Conservation (phyloP, 2,888 invertebrate genomes). For the Aporophyla nigra region DNA sequence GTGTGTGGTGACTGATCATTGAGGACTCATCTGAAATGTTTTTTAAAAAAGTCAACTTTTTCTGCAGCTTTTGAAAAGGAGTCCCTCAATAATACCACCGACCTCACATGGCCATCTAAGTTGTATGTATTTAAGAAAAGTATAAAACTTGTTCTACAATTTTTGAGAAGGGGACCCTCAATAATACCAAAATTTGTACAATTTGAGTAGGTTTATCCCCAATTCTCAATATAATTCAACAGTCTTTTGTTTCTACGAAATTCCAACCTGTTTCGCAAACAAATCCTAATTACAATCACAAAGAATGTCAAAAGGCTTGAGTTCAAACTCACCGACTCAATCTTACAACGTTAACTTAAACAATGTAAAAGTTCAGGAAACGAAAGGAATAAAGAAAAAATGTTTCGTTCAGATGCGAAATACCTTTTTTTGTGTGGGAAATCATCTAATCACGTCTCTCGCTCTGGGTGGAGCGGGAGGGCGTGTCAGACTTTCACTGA, state of each 20-base stretch:
- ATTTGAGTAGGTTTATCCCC: not conserved
- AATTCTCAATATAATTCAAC: conserved; percentile 21
- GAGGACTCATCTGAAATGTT: too few relatives aligned
- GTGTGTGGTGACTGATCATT: too few relatives aligned
- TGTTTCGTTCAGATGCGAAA: not conserved
- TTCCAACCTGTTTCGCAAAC: conserved; percentile 32
- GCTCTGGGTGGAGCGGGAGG: too few relatives aligned
- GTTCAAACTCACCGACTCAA: conserved; percentile 46
- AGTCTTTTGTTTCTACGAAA: conserved; percentile 13
- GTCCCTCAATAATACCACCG: too few relatives aligned
- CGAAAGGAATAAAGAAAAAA: conserved; percentile 20
- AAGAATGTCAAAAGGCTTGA: conserved; percentile 52
- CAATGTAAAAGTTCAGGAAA: conserved; percentile 59
- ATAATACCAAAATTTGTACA: conserved; percentile 13
- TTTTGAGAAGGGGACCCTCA: not conserved
- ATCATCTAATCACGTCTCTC: too few relatives aligned
- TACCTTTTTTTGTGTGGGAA: not conserved
- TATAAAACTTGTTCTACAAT: not conserved
- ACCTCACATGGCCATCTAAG: too few relatives aligned
- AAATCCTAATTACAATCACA: conserved; percentile 54
- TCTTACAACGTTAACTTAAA: conserved; percentile 54
- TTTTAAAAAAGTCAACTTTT: too few relatives aligned
- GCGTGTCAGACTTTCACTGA: too few relatives aligned
- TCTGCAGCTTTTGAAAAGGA: too few relatives aligned
- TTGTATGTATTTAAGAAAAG: not conserved